Percentiles rank a stretch among this genome's conserved stretches.
Evolutionary conservation across 1,140 invertebrate genomes (phyloP).

Genomic region (Rhysida immarginata): DNA sequence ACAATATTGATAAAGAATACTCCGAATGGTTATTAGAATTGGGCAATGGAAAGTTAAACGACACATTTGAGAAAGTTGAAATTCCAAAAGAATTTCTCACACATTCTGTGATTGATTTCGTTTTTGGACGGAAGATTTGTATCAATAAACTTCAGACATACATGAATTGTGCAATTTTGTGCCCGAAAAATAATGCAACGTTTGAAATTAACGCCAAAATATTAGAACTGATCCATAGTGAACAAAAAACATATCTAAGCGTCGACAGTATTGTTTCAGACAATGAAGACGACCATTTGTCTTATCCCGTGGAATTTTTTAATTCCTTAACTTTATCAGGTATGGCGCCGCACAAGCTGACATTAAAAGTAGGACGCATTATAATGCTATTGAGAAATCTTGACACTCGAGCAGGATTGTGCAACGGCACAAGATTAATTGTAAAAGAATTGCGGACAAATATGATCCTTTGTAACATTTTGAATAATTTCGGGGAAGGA

Average conservation of each 20-base stretch:
- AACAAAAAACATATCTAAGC: constrained; percentile 3
- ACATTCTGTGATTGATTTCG: no score
- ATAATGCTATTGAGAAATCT: constrained; percentile 31
- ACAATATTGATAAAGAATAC: not conserved
- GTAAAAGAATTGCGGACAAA: constrained; percentile 17
- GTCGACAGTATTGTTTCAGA: constrained; percentile 14
- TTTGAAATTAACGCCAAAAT: not conserved
- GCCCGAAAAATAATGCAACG: not conserved
- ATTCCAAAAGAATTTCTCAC: no score
- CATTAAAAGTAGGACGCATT: constrained; percentile 24
- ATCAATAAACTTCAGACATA: no score
- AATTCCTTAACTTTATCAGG: constrained; percentile 25
- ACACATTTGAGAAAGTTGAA: no score
- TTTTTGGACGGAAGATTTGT: no score
- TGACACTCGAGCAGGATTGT: constrained; percentile 19
- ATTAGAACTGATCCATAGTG: not conserved
- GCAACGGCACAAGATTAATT: constrained; percentile 28
- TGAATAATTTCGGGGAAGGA: constrained; percentile 8
- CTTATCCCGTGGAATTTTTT: constrained; percentile 26
- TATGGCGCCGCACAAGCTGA: no score
- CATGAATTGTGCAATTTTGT: not conserved
- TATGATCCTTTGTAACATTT: constrained; percentile 16
- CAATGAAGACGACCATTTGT: constrained; percentile 14
- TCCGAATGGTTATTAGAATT: not conserved
- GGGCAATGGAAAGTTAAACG: no score